Evolutionary conservation across 2,888 invertebrate species (phyloP).

Genomic region (Nomada hirtipes): DNA sequence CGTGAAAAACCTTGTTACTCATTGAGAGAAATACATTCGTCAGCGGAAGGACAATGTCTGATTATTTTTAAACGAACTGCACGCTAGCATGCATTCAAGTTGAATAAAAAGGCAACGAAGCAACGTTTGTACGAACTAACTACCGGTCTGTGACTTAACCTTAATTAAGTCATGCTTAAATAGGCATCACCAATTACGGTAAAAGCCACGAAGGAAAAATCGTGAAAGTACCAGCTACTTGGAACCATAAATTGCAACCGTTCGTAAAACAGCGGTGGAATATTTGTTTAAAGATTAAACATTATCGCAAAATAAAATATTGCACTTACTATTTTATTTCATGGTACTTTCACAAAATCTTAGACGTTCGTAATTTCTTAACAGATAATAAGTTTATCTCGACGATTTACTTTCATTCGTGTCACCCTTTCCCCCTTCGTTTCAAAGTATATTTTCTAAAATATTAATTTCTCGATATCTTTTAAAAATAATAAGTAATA

Average conservation of each 20-base stretch:
- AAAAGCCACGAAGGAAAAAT: neutral
- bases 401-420: too few relatives aligned
- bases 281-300: neutral
- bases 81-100: neutral
- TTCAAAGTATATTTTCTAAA: too few relatives aligned
- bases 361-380: too few relatives aligned
- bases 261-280: neutral
- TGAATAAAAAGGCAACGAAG: neutral
- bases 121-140: constrained; percentile 4
- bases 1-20: neutral
- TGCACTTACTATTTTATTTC: too few relatives aligned
- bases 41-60: neutral
- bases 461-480: too few relatives aligned
- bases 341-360: too few relatives aligned
- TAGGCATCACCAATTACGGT: neutral
- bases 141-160: constrained; percentile 7
- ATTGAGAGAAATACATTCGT: neutral
- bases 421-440: too few relatives aligned
- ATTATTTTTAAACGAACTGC: constrained; percentile 3
- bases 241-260: neutral
- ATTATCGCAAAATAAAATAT: too few relatives aligned
- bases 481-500: too few relatives aligned
- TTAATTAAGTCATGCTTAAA: constrained; percentile 21
- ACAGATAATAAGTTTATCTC: too few relatives aligned
- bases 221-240: neutral